Evolutionary conservation across 2,797 vertebrate species (phyloP), one percentile per base, ranked within the genome.

Genomic region (Silurus lanzhouensis): DNA sequence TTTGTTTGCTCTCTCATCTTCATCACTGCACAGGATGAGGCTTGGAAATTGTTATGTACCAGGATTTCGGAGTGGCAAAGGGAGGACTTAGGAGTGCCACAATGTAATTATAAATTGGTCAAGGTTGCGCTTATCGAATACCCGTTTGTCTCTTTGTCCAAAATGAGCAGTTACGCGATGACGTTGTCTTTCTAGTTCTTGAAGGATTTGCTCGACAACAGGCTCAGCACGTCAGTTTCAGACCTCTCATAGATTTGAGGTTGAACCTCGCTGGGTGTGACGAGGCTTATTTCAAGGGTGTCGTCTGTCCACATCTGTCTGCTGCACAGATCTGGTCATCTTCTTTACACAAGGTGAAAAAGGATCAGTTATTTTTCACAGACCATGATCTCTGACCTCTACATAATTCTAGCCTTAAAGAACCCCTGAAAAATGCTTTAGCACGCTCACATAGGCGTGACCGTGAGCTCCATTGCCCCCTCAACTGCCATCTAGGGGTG

Each of bases 401-500:
- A 55, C 38, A 68, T 82, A 84, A 82, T 71, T 20, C n/a, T 19
- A 55, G 17, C 71, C 68, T 63, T 64, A 83, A 67, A 79, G 60
- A 57, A 81, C 77, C 68, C 76, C n/a, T 13, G n/a, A 48, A 64
- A 48, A 48, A 70, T 61, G 27, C 87, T 91, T 88, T 88, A 85
- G 67, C 60, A 84, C 82, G 86, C 57, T 83, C 70, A 48, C 89
- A 93, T 93, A 93, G 95, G 94, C 89, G 94, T 95, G 93, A 91
- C 93, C 1, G 5, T 2, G 68, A 58, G 70, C 86, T 82, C 83
- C 61, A 52, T 27, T 76, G 87, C 87, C 87, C 72, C 87, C 87
- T 77, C 77, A 93, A 91, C 93, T 90, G 94, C 95, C 95, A 95
- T 95, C 95, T 96, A 95, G 91, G 92, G 95, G 86, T 93, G 91